Evolutionary conservation across 2,888 invertebrate genomes (phyloP).

Genomic region (Leptodirus hochenwartii): DNA sequence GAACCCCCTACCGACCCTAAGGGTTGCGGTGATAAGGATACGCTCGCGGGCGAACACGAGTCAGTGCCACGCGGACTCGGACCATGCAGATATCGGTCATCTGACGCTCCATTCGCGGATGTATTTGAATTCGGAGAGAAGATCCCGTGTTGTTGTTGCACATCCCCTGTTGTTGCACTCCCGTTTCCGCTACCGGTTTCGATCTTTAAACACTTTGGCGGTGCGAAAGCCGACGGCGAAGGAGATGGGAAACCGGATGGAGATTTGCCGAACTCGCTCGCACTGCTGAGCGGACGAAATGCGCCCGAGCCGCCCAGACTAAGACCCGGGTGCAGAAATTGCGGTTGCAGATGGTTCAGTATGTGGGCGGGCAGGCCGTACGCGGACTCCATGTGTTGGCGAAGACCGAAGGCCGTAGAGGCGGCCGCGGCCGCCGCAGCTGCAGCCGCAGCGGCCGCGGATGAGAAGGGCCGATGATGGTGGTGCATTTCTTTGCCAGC

Average conservation of each 20-base stretch:
- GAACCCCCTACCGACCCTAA: slow-evolving; percentile 6
- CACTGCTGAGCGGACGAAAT: slow-evolving; percentile 23
- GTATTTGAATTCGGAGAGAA: no score
- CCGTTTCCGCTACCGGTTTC: slow-evolving; percentile 21
- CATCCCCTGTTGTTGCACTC: slow-evolving; percentile 12
- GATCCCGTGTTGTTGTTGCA: slow-evolving; percentile 20
- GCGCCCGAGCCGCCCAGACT: slow-evolving; percentile 39
- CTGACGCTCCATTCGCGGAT: no score
- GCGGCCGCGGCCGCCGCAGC: slow-evolving; percentile 7
- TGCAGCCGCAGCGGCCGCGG: slow-evolving; percentile 25
- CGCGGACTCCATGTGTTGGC: slow-evolving; percentile 32
- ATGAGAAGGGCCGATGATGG: slow-evolving; percentile 36
- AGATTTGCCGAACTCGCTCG: not conserved
- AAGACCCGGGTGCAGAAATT: slow-evolving; percentile 47
- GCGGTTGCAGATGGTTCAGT: slow-evolving; percentile 51
- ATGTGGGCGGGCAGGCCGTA: slow-evolving; percentile 43
- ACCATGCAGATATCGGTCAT: slow-evolving; percentile 26
- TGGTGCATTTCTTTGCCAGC: slow-evolving; percentile 38
- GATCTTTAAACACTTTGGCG: slow-evolving; percentile 43
- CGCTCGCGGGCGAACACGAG: slow-evolving; percentile 41
- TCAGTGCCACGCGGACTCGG: slow-evolving; percentile 34
- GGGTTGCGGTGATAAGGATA: slow-evolving; percentile 32
- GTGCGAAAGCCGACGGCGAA: slow-evolving; percentile 49
- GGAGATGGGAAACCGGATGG: slow-evolving; percentile 34
- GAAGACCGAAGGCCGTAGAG: slow-evolving; percentile 21